A percentile compares a stretch with the other conserved stretches of the same genome.
Evolutionary conservation across 2,888 invertebrate species (phyloP).

Genomic region (Pseudococcus longispinus): DNA sequence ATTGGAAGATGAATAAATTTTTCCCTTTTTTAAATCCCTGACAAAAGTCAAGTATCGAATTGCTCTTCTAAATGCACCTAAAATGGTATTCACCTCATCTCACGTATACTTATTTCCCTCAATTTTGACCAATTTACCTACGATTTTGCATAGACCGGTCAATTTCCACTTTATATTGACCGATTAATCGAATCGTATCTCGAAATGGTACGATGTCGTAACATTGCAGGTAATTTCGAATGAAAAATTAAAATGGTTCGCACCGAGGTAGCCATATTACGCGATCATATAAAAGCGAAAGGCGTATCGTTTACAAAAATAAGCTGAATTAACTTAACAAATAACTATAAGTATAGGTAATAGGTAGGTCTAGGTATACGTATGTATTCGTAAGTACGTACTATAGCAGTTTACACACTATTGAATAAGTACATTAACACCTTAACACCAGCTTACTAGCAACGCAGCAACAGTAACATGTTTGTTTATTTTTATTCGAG

Average conservation of each 20-base stretch:
- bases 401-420: neutral
- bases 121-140: neutral
- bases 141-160: neutral
- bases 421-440: conserved; percentile 31
- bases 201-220: neutral
- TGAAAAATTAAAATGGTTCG: neutral
- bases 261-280: neutral
- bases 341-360: neutral
- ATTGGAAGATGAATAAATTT: neutral
- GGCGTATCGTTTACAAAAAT: conserved; percentile 13
- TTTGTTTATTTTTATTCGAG: conserved; percentile 16
- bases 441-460: conserved; percentile 25
- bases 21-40: neutral
- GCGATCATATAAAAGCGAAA: conserved; percentile 10
- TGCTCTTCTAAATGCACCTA: too few species aligned
- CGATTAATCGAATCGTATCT: neutral
- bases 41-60: neutral
- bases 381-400: neutral
- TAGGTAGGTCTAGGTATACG: too few species aligned
- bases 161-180: neutral
- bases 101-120: too few species aligned
- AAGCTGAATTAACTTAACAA: neutral
- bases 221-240: neutral
- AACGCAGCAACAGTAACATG: neutral
- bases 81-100: too few species aligned